These are phyloP conservation scores for Sminthurides bifidus DNA, from an alignment of 1,140 invertebrate genomes.

Conservation along the genomic window DNA sequence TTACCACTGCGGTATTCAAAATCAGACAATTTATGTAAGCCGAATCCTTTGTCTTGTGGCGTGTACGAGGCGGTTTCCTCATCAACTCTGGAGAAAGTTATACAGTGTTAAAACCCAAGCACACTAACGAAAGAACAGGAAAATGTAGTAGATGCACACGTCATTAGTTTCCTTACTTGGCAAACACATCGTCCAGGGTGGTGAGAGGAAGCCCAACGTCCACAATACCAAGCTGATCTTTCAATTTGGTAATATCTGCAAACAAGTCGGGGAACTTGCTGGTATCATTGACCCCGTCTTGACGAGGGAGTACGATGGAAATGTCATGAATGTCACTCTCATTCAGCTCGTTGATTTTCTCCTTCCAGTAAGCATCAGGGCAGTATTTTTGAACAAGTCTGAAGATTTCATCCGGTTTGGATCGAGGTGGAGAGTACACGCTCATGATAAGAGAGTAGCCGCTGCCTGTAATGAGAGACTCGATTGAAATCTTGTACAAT, in stretches of 20 bases:
- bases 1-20: too few species aligned
- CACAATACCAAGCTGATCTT: conserved; percentile 49
- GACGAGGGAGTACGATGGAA: conserved; percentile 37
- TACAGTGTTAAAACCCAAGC: too few species aligned
- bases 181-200: conserved; percentile 75
- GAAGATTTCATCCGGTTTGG: conserved; percentile 43
- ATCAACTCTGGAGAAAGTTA: too few species aligned
- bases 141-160: too few species aligned
- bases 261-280: conserved; percentile 48
- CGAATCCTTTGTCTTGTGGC: too few species aligned
- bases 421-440: neutral
- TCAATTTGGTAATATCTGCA: conserved; percentile 49
- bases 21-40: too few species aligned
- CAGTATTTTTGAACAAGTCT: conserved; percentile 45
- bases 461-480: conserved; percentile 7
- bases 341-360: conserved; percentile 43
- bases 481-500: too few species aligned
- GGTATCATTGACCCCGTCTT: conserved; percentile 32
- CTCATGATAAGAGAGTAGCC: conserved; percentile 18
- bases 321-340: conserved; percentile 41
- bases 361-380: conserved; percentile 42
- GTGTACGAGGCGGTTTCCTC: too few species aligned
- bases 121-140: too few species aligned
- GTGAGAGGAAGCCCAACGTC: conserved; percentile 67
- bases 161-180: too few species aligned